Percentiles rank a stretch among this genome's conserved stretches.
These are phyloP conservation scores for Melitaea cinxia DNA, from an alignment of 1,140 invertebrate species.

Conservation along the genomic window DNA sequence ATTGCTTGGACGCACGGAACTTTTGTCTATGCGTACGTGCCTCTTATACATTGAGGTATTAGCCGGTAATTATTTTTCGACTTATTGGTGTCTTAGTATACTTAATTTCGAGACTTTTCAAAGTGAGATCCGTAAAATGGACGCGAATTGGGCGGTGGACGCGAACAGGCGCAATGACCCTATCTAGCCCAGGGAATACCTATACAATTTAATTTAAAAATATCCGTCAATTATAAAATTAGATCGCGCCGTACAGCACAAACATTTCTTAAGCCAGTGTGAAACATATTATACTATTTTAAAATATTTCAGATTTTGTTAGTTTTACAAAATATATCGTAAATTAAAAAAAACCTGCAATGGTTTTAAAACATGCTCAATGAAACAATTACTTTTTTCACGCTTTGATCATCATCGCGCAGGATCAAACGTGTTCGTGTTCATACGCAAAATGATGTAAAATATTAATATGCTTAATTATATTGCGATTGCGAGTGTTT, in stretches of 20 bases:
- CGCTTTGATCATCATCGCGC: no score
- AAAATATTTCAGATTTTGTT: slow-evolving; percentile 15
- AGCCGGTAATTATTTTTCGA: no score
- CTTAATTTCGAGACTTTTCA: no score
- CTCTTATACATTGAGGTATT: no score
- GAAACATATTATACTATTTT: slow-evolving; percentile 35
- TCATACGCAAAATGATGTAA: slow-evolving; percentile 15
- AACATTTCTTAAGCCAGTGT: slow-evolving; percentile 44
- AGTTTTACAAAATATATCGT: slow-evolving; percentile 39
- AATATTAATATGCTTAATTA: slow-evolving; percentile 28
- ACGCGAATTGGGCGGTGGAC: no score
- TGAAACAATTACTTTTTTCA: slow-evolving; percentile 35
- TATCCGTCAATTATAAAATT: slow-evolving; percentile 14
- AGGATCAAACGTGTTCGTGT: neutral
- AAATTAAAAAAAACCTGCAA: neutral
- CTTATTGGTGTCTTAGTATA: no score
- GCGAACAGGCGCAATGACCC: no score
- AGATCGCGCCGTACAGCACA: slow-evolving; percentile 16
- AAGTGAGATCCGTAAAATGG: no score
- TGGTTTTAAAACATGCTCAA: slow-evolving; percentile 45
- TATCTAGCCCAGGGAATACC: slow-evolving; percentile 38
- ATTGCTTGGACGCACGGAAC: no score
- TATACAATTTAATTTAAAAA: slow-evolving; percentile 15
- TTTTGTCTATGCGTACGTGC: no score
- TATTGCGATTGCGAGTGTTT: slow-evolving; percentile 59